Evolutionary conservation across 2,113 vertebrate genomes (phyloP).

Genomic region (Trochalopteron elliotii): DNA sequence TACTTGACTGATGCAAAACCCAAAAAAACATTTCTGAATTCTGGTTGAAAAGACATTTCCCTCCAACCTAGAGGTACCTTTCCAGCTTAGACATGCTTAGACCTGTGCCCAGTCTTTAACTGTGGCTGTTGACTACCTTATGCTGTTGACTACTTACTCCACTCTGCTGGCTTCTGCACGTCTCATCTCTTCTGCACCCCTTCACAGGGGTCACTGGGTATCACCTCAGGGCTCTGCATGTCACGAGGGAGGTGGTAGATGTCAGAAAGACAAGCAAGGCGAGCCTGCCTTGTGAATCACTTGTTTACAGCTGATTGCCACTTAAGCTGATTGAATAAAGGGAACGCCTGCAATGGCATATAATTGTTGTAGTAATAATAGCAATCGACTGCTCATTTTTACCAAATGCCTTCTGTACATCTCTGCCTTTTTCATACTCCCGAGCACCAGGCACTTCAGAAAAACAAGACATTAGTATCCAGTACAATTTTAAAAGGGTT

Average conservation of each 20-base stretch:
- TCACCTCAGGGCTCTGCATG: background rate
- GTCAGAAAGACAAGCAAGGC: background rate
- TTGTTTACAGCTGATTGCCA: background rate
- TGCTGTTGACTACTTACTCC: background rate
- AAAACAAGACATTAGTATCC: background rate
- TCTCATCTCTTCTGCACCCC: background rate
- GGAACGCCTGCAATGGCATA: background rate
- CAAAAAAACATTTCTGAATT: background rate
- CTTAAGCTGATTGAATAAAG: background rate
- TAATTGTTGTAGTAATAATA: background rate
- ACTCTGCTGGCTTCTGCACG: background rate
- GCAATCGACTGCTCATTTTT: background rate
- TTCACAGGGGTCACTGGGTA: background rate
- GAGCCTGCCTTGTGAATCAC: background rate
- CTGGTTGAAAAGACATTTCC: background rate
- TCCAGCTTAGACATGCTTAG: background rate
- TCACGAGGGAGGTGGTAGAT: background rate
- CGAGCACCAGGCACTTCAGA: fast-evolving
- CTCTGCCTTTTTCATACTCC: background rate
- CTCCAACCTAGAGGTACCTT: background rate
- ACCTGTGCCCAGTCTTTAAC: background rate
- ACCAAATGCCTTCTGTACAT: background rate
- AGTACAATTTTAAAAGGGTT: background rate
- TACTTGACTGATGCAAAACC: background rate
- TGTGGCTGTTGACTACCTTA: background rate